These are phyloP conservation scores for Aspiorhynchus laticeps DNA, from an alignment of 2,113 vertebrate species.

Conservation along the genomic window DNA sequence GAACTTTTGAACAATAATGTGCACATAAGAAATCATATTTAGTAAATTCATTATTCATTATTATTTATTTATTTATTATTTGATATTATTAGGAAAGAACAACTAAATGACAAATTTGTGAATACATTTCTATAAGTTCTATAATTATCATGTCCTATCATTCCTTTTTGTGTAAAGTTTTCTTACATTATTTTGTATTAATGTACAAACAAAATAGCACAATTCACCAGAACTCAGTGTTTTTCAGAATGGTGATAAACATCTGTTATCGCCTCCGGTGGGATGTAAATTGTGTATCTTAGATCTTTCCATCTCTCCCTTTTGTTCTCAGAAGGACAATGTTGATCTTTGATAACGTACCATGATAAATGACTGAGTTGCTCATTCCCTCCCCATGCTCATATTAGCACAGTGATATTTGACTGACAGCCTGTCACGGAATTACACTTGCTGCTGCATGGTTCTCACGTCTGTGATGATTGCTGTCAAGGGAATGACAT, in stretches of 20 bases:
- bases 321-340: slow-evolving; percentile 37
- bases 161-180: neutral
- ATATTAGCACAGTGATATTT: slow-evolving; percentile 45
- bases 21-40: neutral
- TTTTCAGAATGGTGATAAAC: slow-evolving; percentile 8
- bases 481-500: slow-evolving; percentile 55
- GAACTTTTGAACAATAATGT: neutral
- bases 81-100: neutral
- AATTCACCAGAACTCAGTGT: neutral
- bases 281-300: slow-evolving; percentile 28
- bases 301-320: slow-evolving; percentile 29
- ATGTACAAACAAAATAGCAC: slow-evolving; percentile 7
- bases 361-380: slow-evolving; percentile 16
- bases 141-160: neutral
- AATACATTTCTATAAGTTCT: neutral
- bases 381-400: slow-evolving; percentile 21
- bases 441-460: slow-evolving; percentile 28
- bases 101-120: neutral
- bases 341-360: slow-evolving; percentile 21
- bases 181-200: neutral
- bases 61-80: neutral
- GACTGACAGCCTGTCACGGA: slow-evolving; percentile 43
- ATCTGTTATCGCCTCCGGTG: slow-evolving; percentile 26
- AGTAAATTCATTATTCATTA: neutral
- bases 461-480: slow-evolving; percentile 51